Evolutionary conservation across 30 jellyfish, hydroid and myxozoan species (phyloP).

Genomic region (Hydractinia echinata): DNA sequence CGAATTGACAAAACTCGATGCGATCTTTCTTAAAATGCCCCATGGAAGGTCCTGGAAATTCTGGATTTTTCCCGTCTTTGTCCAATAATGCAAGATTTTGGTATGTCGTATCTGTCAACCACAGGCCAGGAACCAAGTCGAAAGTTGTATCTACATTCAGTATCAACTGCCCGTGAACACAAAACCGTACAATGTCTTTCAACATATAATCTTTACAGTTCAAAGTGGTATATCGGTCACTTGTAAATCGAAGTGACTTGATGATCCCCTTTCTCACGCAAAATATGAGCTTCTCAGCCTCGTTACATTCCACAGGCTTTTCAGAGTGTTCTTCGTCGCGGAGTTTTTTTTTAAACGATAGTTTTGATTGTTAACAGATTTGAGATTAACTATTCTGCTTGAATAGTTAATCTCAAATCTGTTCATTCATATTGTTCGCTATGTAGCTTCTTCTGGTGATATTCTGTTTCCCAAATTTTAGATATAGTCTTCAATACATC

Average conservation of each 20-base stretch:
- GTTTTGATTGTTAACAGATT: too few species aligned
- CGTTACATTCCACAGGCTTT: too few species aligned
- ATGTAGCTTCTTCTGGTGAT: too few species aligned
- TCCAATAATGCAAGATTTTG: constrained; percentile 35
- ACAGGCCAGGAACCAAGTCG: constrained; percentile 26
- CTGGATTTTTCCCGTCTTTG: constrained; percentile 7
- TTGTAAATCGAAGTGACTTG: constrained; percentile 25
- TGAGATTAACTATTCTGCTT: too few species aligned
- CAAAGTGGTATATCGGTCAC: constrained; percentile 18
- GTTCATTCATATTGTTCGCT: too few species aligned
- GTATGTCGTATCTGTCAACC: constrained; percentile 48
- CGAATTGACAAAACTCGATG: constrained; percentile 25
- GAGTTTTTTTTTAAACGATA: too few species aligned
- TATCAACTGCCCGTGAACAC: constrained; percentile 32
- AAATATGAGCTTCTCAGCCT: too few species aligned
- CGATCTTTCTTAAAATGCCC: constrained; percentile 34
- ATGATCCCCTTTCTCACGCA: too few species aligned
- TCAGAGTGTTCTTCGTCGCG: too few species aligned
- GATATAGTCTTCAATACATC: too few species aligned
- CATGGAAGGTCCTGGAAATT: constrained; percentile 13
- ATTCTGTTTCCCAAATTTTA: too few species aligned
- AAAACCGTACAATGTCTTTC: constrained; percentile 35
- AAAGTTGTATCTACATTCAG: constrained; percentile 45
- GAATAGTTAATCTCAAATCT: too few species aligned
- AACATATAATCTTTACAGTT: constrained; percentile 26